These are phyloP conservation scores for Archilochus colubris DNA, from an alignment of 2,113 vertebrate genomes.

Conservation along the genomic window DNA sequence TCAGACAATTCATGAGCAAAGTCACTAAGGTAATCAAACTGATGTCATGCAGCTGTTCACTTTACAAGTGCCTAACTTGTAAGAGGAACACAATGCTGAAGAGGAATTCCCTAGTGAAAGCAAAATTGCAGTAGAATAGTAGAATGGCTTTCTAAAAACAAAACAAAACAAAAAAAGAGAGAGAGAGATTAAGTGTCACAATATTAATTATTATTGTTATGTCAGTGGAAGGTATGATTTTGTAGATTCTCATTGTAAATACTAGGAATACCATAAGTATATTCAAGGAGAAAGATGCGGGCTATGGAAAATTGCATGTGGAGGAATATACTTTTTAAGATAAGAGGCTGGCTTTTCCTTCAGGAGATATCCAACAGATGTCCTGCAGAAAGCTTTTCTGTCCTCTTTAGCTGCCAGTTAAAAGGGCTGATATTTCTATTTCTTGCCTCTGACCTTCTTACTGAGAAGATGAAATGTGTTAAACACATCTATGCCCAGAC, in stretches of 20 bases:
- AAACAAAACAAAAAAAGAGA: not conserved
- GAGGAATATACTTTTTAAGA: not conserved
- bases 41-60: not conserved
- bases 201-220: not conserved
- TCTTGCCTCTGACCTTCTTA: not conserved
- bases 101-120: not conserved
- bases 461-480: not conserved
- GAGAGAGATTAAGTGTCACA: not conserved
- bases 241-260: not conserved
- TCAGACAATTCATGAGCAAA: not conserved
- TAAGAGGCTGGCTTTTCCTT: not conserved
- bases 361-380: not conserved
- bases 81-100: not conserved
- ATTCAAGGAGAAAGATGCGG: not conserved
- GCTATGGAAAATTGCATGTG: not conserved
- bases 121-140: not conserved
- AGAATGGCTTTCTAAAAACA: not conserved
- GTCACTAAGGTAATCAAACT: not conserved
- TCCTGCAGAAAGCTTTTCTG: not conserved
- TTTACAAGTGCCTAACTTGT: not conserved
- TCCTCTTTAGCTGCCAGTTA: not conserved
- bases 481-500: not conserved
- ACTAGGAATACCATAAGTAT: not conserved
- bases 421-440: not conserved
- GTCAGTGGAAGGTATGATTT: not conserved